Evolutionary conservation across 2,113 vertebrate species (phyloP).

Genomic region (Sander vitreus): DNA sequence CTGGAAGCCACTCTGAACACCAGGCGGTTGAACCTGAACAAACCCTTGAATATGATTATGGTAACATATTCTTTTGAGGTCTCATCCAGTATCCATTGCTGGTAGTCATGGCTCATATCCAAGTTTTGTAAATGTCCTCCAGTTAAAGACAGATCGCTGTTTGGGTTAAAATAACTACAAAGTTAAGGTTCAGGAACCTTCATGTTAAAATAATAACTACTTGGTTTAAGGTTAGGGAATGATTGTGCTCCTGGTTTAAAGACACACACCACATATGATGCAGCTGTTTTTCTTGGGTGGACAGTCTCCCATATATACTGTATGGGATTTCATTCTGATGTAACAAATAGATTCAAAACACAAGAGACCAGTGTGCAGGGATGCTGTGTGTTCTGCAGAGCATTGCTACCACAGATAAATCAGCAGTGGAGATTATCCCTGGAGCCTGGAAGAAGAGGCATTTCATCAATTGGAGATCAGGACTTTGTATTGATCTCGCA

Average conservation of each 20-base stretch:
- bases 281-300: neutral
- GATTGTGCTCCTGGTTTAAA: neutral
- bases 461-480: conserved; percentile 83
- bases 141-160: neutral
- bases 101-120: conserved; percentile 11
- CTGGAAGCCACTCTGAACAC: neutral
- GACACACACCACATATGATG: neutral
- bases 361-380: conserved; percentile 25
- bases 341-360: conserved; percentile 19
- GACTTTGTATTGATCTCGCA: conserved; percentile 76
- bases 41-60: conserved; percentile 24
- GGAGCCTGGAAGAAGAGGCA: conserved; percentile 61
- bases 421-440: conserved; percentile 75
- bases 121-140: conserved; percentile 17
- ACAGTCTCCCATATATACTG: neutral
- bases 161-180: neutral
- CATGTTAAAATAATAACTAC: neutral
- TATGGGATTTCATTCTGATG: neutral
- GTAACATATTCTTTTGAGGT: conserved; percentile 9
- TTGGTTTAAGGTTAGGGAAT: neutral
- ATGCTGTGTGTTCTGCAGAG: conserved; percentile 66
- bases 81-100: conserved; percentile 6
- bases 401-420: conserved; percentile 72
- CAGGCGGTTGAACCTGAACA: conserved; percentile 1
- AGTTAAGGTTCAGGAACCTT: neutral